A percentile compares a stretch with the other conserved stretches of the same genome.
phyloP scores from a whole-genome alignment of 1,140 invertebrate genomes.

The Microplitis mediator region DNA sequence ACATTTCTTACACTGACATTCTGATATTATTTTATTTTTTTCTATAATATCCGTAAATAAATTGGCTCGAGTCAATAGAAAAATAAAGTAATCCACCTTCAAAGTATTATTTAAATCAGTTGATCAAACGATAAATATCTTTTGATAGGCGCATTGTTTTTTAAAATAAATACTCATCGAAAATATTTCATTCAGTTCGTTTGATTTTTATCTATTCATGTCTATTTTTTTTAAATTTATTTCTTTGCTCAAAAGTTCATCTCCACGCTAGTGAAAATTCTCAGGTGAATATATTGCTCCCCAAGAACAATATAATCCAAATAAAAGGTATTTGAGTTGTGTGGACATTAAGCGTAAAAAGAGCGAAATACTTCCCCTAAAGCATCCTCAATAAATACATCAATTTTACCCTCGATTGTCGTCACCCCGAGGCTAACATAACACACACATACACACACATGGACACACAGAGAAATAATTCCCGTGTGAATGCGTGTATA shows the following conservation, averaged over 20 bases:
- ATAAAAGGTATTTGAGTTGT: neutral
- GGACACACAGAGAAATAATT: constrained; percentile 18
- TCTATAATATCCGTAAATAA: too few species aligned
- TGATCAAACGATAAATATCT: too few species aligned
- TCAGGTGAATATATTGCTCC: neutral
- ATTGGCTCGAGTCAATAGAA: too few species aligned
- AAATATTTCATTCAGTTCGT: neutral
- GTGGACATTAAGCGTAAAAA: neutral
- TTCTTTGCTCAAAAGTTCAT: neutral
- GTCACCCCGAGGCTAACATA: constrained; percentile 3
- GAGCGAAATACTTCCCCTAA: neutral
- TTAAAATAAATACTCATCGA: neutral
- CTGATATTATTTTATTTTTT: too few species aligned
- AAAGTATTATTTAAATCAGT: too few species aligned
- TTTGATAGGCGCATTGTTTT: too few species aligned
- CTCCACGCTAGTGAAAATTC: neutral
- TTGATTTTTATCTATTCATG: neutral
- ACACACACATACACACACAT: too few species aligned
- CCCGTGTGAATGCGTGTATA: constrained; percentile 19
- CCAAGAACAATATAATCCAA: neutral
- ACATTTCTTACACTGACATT: too few species aligned
- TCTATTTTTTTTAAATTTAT: neutral
- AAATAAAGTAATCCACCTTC: too few species aligned
- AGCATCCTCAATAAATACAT: constrained; percentile 22
- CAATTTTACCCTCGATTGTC: constrained; percentile 23